These are phyloP conservation scores for Griposia aprilina DNA, from an alignment of 2,888 invertebrate genomes.

Conservation along the genomic window DNA sequence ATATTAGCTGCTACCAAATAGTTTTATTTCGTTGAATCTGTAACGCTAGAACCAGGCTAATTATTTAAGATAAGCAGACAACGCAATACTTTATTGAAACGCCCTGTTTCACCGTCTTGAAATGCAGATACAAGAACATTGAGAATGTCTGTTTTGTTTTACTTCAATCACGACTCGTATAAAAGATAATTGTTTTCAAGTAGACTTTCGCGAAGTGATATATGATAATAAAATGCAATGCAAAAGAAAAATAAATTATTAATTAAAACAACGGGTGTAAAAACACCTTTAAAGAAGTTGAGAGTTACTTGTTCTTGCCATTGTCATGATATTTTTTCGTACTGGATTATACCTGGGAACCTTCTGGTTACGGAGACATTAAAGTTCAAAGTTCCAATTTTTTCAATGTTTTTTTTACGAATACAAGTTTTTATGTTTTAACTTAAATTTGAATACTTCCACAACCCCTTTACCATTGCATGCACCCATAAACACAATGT, in stretches of 20 bases:
- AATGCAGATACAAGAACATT: constrained; percentile 25
- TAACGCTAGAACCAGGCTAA: constrained; percentile 24
- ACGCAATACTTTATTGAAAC: constrained; percentile 52
- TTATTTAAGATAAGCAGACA: constrained; percentile 38
- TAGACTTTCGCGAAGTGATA: background rate
- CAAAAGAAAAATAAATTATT: background rate
- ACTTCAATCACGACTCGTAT: constrained; percentile 27
- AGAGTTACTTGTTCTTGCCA: background rate
- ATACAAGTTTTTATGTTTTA: background rate
- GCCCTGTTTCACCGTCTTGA: constrained; percentile 23
- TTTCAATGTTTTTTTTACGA: background rate
- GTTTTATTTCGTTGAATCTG: constrained; percentile 15
- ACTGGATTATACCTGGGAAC: background rate
- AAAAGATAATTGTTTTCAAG: constrained; percentile 17
- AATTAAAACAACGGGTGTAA: too few species aligned
- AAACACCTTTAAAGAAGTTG: background rate
- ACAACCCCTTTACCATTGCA: background rate
- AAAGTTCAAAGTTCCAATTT: background rate
- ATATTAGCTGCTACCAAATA: background rate
- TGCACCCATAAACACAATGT: background rate
- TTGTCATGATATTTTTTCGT: background rate
- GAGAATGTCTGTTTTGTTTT: constrained; percentile 13
- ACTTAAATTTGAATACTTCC: background rate
- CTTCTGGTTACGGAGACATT: background rate
- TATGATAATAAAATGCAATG: background rate